Conservation (phyloP, 2,113 vertebrate species). For the Genyomyrus donnyi region DNA sequence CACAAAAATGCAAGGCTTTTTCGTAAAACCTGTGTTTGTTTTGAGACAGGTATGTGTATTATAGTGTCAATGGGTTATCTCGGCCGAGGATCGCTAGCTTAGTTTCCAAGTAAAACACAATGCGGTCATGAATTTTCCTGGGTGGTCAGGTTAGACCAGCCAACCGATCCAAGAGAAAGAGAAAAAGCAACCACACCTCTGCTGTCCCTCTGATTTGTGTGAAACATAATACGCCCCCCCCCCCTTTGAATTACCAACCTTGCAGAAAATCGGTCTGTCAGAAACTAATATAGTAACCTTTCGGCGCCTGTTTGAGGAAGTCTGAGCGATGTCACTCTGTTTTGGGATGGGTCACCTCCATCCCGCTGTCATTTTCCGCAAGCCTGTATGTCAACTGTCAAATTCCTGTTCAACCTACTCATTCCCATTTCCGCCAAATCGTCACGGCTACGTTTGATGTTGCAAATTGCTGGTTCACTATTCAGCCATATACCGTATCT, state of each 20-base stretch:
- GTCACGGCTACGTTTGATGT: background rate
- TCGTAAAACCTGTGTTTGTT: background rate
- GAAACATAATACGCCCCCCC: background rate
- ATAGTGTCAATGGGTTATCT: background rate
- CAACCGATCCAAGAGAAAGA: background rate
- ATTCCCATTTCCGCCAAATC: background rate
- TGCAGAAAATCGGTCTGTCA: background rate
- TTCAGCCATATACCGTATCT: background rate
- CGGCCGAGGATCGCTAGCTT: background rate
- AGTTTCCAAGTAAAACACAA: slow-evolving; percentile 3
- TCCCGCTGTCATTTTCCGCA: background rate
- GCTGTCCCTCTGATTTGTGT: background rate
- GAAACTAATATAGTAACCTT: background rate
- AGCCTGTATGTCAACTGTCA: background rate
- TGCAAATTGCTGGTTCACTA: background rate
- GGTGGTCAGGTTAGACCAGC: slow-evolving; percentile 13
- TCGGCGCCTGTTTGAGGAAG: background rate
- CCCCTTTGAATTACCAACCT: background rate
- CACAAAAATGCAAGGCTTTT: background rate
- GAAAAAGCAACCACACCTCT: background rate
- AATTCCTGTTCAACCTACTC: background rate
- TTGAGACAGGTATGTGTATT: background rate
- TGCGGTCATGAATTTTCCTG: background rate
- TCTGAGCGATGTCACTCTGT: background rate
- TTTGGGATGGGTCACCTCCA: background rate